Conservation (phyloP, 2,888 invertebrate species). For the Hypomecis atomaria region DNA sequence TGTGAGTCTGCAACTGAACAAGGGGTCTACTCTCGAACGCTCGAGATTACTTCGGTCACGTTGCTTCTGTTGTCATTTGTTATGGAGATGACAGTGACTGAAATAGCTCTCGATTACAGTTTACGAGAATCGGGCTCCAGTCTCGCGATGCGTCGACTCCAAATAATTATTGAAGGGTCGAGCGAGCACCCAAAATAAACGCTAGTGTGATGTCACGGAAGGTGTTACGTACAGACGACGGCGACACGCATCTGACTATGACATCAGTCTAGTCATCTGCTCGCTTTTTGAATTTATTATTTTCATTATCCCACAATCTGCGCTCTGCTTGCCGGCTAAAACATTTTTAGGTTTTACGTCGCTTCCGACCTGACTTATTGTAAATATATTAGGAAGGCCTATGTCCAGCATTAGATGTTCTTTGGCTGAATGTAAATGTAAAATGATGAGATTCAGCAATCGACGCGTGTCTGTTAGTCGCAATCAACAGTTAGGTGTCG, state of each 20-base stretch:
- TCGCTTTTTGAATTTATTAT: constrained; percentile 65
- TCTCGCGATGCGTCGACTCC: constrained; percentile 62
- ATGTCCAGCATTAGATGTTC: too few species aligned
- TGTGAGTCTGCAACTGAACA: constrained; percentile 53
- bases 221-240: constrained; percentile 68
- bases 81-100: not conserved
- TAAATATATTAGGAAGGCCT: too few species aligned
- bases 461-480: too few species aligned
- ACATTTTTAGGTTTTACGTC: too few species aligned
- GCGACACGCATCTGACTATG: constrained; percentile 72
- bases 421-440: too few species aligned
- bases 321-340: constrained; percentile 44
- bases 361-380: too few species aligned
- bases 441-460: too few species aligned
- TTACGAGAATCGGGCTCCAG: constrained; percentile 32
- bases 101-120: not conserved
- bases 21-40: not conserved
- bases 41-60: not conserved
- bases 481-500: too few species aligned
- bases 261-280: constrained; percentile 77
- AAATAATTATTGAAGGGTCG: constrained; percentile 76
- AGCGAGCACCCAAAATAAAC: constrained; percentile 76
- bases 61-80: not conserved
- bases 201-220: constrained; percentile 79
- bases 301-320: constrained; percentile 59